Conservation (phyloP, 1,140 invertebrate species). For the Drosophila baimaii region DNA sequence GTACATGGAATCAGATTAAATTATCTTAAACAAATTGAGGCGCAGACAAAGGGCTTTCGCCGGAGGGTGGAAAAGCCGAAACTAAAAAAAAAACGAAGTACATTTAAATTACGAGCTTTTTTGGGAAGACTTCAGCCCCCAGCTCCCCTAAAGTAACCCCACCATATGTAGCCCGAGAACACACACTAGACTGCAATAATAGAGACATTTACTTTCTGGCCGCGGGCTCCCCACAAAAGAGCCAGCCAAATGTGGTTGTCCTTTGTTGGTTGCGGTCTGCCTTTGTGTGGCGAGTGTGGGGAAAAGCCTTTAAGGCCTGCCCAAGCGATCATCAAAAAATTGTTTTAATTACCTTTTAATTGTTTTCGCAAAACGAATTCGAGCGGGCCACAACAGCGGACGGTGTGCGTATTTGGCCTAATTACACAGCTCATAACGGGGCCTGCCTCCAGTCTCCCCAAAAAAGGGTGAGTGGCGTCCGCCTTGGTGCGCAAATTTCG, state of each 20-base stretch:
- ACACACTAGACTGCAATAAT: conserved; percentile 51
- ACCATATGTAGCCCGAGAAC: conserved; percentile 53
- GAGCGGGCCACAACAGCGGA: conserved; percentile 28
- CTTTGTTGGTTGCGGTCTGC: conserved; percentile 44
- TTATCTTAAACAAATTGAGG: conserved; percentile 79
- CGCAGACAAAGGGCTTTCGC: conserved; percentile 49
- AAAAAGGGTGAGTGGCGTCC: conserved; percentile 6
- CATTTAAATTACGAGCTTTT: conserved; percentile 45
- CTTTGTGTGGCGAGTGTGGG: conserved; percentile 32
- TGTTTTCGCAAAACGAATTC: conserved; percentile 74
- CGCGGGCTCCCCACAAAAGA: conserved; percentile 47
- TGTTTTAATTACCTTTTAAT: conserved; percentile 82
- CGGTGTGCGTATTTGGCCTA: conserved; percentile 66
- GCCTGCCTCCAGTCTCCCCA: conserved; percentile 3
- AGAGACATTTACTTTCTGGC: conserved; percentile 65
- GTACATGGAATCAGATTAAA: conserved; percentile 81
- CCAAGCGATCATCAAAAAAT: conserved; percentile 56
- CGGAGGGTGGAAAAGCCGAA: conserved; percentile 28
- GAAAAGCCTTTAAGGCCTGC: conserved; percentile 59
- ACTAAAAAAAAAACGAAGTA: conserved; percentile 40
- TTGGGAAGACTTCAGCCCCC: too few relatives aligned
- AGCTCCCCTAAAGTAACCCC: too few relatives aligned
- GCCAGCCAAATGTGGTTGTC: conserved; percentile 46
- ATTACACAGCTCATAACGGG: conserved; percentile 55
- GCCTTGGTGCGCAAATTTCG: conserved; percentile 59